phyloP scores from a whole-genome alignment of 2,888 invertebrate genomes.

The Azorinus chamasolen region DNA sequence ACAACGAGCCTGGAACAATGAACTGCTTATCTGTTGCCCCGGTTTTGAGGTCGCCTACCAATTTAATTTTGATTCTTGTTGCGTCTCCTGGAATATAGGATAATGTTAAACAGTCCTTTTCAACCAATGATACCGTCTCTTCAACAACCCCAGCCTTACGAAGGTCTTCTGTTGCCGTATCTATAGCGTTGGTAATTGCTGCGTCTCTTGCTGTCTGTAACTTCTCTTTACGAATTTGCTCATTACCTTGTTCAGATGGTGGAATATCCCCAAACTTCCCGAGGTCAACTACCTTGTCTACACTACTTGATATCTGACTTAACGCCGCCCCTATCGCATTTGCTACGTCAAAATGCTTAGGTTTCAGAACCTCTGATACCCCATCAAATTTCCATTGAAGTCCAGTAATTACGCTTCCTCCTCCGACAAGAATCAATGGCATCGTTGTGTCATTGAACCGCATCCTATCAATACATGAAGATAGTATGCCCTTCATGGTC shows the following conservation, averaged over 20 bases:
- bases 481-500: constrained; percentile 73
- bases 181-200: constrained; percentile 49
- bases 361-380: constrained; percentile 64
- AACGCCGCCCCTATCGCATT: constrained; percentile 85
- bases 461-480: constrained; percentile 77
- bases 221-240: constrained; percentile 57
- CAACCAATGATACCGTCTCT: constrained; percentile 64
- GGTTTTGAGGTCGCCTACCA: constrained; percentile 76
- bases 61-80: constrained; percentile 79
- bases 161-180: constrained; percentile 36
- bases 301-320: constrained; percentile 78
- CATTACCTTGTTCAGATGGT: constrained; percentile 6
- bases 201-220: constrained; percentile 64
- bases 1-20: constrained; percentile 13
- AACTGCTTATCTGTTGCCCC: background rate
- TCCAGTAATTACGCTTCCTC: constrained; percentile 80
- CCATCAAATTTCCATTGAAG: constrained; percentile 58
- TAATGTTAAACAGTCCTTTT: constrained; percentile 75
- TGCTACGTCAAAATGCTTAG: constrained; percentile 78
- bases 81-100: constrained; percentile 82
- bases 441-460: constrained; percentile 71
- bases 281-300: constrained; percentile 76
- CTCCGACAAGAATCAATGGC: constrained; percentile 82
- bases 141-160: constrained; percentile 61
- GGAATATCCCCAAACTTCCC: constrained; percentile 41